phyloP scores from a whole-genome alignment of 2,888 invertebrate species.

The Elmis aenea region DNA sequence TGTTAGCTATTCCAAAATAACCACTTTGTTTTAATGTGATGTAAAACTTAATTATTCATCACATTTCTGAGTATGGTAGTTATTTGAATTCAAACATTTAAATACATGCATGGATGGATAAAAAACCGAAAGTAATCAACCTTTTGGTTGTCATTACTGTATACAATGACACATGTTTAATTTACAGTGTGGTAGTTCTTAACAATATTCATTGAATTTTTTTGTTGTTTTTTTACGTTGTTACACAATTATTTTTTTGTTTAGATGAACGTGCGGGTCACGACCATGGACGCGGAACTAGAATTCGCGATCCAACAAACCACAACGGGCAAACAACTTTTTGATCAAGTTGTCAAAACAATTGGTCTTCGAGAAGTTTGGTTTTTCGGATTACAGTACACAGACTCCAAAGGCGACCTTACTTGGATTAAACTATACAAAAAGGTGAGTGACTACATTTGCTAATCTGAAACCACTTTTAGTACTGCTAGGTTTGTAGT shows the following conservation, averaged over 20 bases:
- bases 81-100: too few relatives aligned
- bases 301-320: slow-evolving; percentile 99
- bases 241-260: slow-evolving; percentile 33
- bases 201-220: too few relatives aligned
- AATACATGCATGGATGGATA: too few relatives aligned
- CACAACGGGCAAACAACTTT: slow-evolving; percentile 98
- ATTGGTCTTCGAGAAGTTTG: slow-evolving; percentile 98
- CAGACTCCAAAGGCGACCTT: slow-evolving; percentile 94
- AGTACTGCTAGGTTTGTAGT: too few relatives aligned
- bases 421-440: slow-evolving; percentile 99
- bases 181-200: too few relatives aligned
- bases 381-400: slow-evolving; percentile 99
- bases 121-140: too few relatives aligned
- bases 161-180: slow-evolving; percentile 1
- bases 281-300: slow-evolving; percentile 99
- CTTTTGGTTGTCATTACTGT: not conserved
- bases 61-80: too few relatives aligned
- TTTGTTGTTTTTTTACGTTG: slow-evolving; percentile 16
- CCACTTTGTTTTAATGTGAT: too few relatives aligned
- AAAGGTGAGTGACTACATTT: slow-evolving; percentile 74
- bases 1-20: too few relatives aligned
- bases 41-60: too few relatives aligned
- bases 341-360: slow-evolving; percentile 99
- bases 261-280: slow-evolving; percentile 99
- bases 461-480: not conserved